Evolutionary conservation across 2,888 invertebrate genomes (phyloP).

Genomic region (Cylindroiulus punctatus): DNA sequence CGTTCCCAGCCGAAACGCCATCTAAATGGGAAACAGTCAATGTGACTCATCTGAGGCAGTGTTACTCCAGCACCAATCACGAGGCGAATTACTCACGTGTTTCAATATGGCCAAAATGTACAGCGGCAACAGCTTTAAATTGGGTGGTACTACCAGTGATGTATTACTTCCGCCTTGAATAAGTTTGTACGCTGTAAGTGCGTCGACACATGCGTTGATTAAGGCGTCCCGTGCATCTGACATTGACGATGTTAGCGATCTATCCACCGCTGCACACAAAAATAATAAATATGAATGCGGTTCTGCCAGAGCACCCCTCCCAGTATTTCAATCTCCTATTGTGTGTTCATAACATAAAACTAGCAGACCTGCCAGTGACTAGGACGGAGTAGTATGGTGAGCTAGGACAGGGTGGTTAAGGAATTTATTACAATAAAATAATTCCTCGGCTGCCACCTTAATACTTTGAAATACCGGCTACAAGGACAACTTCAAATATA

Average conservation of each 20-base stretch:
- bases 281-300: background rate
- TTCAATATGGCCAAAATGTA: slow-evolving; percentile 90
- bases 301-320: too few species aligned
- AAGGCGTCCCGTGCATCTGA: slow-evolving; percentile 96
- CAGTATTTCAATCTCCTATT: too few species aligned
- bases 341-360: too few species aligned
- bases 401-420: too few species aligned
- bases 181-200: slow-evolving; percentile 78
- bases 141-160: slow-evolving; percentile 78
- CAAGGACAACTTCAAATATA: too few species aligned
- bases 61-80: background rate
- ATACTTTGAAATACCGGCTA: too few species aligned
- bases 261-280: slow-evolving; percentile 80
- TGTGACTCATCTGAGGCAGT: background rate
- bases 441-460: too few species aligned
- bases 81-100: slow-evolving; percentile 72
- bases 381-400: too few species aligned
- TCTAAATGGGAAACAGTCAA: slow-evolving; percentile 69
- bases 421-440: too few species aligned
- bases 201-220: slow-evolving; percentile 93
- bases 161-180: slow-evolving; percentile 68
- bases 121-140: slow-evolving; percentile 84
- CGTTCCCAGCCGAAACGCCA: slow-evolving; percentile 87
- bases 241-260: slow-evolving; percentile 84
- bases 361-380: too few species aligned